These are phyloP conservation scores for Schizopygopsis pylzovi DNA, from an alignment of 2,797 vertebrate genomes.

Conservation along the genomic window DNA sequence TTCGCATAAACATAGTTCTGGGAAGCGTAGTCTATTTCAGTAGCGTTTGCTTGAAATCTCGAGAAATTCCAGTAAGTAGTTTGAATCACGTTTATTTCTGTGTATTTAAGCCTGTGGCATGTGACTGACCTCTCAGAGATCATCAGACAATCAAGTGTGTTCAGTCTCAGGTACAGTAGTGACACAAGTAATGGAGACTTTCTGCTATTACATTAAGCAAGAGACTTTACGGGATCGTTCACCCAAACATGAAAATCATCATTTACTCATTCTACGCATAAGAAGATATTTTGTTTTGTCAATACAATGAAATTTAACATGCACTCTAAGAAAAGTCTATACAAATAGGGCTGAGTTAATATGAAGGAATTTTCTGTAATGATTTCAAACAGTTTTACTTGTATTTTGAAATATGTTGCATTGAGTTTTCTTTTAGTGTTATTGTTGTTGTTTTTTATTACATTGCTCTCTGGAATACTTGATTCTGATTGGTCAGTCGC, in stretches of 20 bases:
- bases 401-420: background rate
- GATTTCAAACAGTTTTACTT: background rate
- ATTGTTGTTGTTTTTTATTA: background rate
- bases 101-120: slow-evolving; percentile 40
- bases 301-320: background rate
- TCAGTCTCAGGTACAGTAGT: background rate
- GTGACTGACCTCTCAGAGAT: slow-evolving; percentile 46
- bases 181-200: background rate
- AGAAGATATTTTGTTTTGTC: background rate
- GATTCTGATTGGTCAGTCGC: background rate
- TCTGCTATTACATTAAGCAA: background rate
- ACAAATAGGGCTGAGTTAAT: background rate
- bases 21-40: slow-evolving; percentile 31
- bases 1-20: slow-evolving; percentile 52
- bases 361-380: too few relatives aligned
- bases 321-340: background rate
- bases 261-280: background rate
- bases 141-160: background rate
- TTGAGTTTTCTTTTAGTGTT: background rate
- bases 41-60: slow-evolving; percentile 23
- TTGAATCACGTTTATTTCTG: slow-evolving; percentile 46
- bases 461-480: background rate
- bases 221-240: background rate
- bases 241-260: background rate
- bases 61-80: slow-evolving; percentile 44